phyloP scores from a whole-genome alignment of 2,888 invertebrate genomes.

The Cistogaster globosa region DNA sequence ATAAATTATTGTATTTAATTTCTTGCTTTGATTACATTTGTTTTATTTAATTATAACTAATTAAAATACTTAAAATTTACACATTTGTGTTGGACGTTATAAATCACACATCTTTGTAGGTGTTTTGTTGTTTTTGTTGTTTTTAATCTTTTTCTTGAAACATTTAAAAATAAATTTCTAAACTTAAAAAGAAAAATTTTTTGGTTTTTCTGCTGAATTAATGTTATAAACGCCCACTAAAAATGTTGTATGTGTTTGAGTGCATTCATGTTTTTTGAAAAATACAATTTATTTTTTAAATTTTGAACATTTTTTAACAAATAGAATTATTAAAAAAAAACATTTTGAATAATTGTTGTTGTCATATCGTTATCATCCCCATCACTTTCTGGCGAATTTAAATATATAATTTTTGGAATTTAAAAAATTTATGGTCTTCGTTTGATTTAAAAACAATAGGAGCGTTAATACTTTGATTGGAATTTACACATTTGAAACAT shows the following conservation, averaged over 20 bases:
- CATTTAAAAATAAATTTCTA: constrained; percentile 50
- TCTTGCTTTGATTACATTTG: constrained; percentile 19
- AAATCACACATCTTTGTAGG: constrained; percentile 49
- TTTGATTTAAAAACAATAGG: neutral
- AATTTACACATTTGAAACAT: neutral
- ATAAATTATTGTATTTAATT: constrained; percentile 49
- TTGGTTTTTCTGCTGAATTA: neutral
- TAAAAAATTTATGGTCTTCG: neutral
- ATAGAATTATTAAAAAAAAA: constrained; percentile 15
- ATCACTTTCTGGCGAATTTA: neutral
- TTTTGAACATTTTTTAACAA: neutral
- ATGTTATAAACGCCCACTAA: constrained; percentile 31
- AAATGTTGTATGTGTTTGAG: neutral
- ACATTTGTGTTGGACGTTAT: constrained; percentile 37
- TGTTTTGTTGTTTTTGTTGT: neutral
- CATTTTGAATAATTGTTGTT: constrained; percentile 36
- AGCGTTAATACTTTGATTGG: neutral
- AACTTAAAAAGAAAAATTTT: constrained; percentile 9
- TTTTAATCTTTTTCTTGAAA: constrained; percentile 11
- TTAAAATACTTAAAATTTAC: constrained; percentile 51
- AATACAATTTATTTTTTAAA: neutral
- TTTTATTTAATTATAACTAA: constrained; percentile 42
- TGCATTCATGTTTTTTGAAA: neutral
- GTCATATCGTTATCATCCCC: neutral
- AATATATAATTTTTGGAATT: neutral